Conservation (phyloP, 2,888 invertebrate genomes). For the Tetragonisca angustula region DNA sequence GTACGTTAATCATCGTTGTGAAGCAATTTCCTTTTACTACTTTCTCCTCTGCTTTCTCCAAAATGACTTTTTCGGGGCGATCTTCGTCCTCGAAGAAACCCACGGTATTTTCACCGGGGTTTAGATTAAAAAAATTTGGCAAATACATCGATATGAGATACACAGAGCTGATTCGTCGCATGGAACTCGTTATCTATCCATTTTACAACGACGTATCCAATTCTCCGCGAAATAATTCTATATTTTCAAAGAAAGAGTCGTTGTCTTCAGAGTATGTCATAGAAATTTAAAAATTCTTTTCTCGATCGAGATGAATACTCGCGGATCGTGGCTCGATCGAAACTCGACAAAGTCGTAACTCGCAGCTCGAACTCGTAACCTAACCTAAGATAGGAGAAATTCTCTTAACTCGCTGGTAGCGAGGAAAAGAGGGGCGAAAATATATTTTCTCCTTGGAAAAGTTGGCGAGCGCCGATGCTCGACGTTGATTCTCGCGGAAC, state of each 20-base stretch:
- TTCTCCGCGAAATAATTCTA: too few relatives aligned
- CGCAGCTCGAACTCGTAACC: not conserved
- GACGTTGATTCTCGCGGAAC: conserved; percentile 48
- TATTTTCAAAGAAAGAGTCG: too few relatives aligned
- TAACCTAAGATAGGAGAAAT: not conserved
- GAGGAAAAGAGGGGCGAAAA: not conserved
- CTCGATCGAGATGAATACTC: too few relatives aligned
- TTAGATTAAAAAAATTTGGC: not conserved
- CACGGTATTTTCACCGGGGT: not conserved
- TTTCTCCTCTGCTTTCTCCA: not conserved
- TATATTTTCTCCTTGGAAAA: conserved; percentile 44
- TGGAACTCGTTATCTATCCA: too few relatives aligned
- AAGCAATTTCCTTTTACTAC: not conserved
- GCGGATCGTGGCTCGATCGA: too few relatives aligned
- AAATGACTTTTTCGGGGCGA: not conserved
- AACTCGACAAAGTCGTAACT: not conserved
- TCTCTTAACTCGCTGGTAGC: not conserved
- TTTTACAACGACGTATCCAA: too few relatives aligned
- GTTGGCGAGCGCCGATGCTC: conserved; percentile 3
- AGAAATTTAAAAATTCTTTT: too few relatives aligned
- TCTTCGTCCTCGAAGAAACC: rapidly evolving
- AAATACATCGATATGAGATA: not conserved
- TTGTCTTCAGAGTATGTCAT: too few relatives aligned
- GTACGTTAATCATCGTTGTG: not conserved
- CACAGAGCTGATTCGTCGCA: too few relatives aligned